phyloP scores from a whole-genome alignment of 2,888 invertebrate species.

The Dynastes maya region DNA sequence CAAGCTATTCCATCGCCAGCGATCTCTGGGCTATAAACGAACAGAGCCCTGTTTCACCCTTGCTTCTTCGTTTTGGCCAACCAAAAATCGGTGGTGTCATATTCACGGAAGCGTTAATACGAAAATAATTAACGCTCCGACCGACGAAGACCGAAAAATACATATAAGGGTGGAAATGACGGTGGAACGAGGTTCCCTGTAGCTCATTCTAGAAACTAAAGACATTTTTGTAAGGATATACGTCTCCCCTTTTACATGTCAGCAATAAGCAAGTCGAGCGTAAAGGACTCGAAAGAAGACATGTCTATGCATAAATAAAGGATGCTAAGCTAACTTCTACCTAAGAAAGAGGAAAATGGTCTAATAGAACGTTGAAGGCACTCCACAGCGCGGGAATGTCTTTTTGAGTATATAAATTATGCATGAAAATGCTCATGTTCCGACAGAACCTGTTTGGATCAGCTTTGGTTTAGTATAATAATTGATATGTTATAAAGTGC shows the following conservation, averaged over 20 bases:
- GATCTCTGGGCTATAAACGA: not conserved
- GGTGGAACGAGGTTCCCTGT: not conserved
- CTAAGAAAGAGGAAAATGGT: not conserved
- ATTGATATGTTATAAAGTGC: no score
- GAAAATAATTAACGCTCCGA: conserved; percentile 36
- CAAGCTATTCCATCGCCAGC: not conserved
- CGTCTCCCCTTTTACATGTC: not conserved
- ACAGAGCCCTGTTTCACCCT: not conserved
- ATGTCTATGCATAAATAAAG: conserved; percentile 7
- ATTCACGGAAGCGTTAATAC: conserved; percentile 35
- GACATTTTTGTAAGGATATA: not conserved
- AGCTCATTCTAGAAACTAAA: not conserved
- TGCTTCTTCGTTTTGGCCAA: conserved; percentile 1
- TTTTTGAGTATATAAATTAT: no score
- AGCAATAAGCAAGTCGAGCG: not conserved
- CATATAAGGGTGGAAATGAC: conserved; percentile 46
- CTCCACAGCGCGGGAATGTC: no score
- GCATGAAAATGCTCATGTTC: no score
- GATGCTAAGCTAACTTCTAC: not conserved
- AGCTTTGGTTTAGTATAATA: no score
- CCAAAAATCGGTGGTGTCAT: conserved; percentile 28
- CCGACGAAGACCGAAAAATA: conserved; percentile 14
- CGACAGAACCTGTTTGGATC: no score
- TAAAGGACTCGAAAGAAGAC: not conserved
- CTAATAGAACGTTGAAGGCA: no score